Evolutionary conservation across 2,797 vertebrate species (phyloP), one percentile per base, ranked within the genome.

Genomic region (Caiman crocodilus): DNA sequence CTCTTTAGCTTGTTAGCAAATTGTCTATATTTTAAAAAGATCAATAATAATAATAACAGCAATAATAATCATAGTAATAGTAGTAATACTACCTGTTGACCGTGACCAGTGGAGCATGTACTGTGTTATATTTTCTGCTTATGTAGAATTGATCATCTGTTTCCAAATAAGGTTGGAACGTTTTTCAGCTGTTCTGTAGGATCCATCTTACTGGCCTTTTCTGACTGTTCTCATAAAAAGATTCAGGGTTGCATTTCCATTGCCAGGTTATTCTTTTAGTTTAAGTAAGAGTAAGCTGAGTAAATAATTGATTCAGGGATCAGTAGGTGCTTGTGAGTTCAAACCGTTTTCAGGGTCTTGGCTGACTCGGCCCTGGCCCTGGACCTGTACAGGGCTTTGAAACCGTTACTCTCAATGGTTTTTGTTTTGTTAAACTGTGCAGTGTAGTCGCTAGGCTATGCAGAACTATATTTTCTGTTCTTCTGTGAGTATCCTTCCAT

Each of bases 401-500:
- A 90, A 73, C 42, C 55, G 59, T 21, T 59, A 76, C 23, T 61
- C 58, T 50, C 58, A 26, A 10, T 64, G 64, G 0, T 8, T 82
- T 86, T 88, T 78, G 6, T 79, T 11, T 76, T 79, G 0, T 79
- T 57, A 59, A 67, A 63, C 84, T 65, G 25, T 67, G 76, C 32
- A 86, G 57, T 69, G 12, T 6, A 5, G 84, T 82, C 55, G 59
- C 85, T 88, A 88, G 28, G 57, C 7, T 50, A 6, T 76, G 10
- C 17, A 74, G 50, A 0, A 3, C 16, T 86, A 0, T 82, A 78
- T 32, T 10, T 88, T 26, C 3, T 80, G 28, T 60, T 60, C 80
- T 91, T 90, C 77, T 80, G 74, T 86, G 84, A 90, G 82, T 35
- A 80, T 87, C 35, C 28, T 4, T 87, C 86, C 6, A 8, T 87